Evolutionary conservation across 37 sponge, comb jelly and placozoan genomes (phyloP).

Genomic region (Aplysina aerophoba): DNA sequence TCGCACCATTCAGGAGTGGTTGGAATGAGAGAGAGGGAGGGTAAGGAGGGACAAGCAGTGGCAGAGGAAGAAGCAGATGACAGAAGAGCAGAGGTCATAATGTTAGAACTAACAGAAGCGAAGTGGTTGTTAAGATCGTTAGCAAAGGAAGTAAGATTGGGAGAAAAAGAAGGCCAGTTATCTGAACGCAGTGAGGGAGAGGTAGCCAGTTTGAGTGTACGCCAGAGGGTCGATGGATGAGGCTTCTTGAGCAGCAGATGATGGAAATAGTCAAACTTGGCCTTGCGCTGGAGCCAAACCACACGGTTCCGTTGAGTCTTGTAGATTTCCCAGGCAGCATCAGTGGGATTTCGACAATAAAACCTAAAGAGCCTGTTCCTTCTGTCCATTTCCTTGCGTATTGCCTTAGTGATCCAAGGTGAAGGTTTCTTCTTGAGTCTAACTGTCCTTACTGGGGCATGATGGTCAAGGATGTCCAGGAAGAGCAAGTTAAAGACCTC

Average conservation of each 20-base stretch:
- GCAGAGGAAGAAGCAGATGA: not conserved
- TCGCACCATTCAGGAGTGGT: slow-evolving; percentile 23
- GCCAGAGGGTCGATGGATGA: not conserved
- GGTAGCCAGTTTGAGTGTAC: not conserved
- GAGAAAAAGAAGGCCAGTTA: not conserved
- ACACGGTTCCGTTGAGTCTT: slow-evolving; percentile 6
- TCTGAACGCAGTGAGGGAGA: not conserved
- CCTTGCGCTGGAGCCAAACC: not conserved
- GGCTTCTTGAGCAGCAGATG: not conserved
- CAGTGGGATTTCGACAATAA: not conserved
- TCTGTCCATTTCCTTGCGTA: slow-evolving; percentile 4
- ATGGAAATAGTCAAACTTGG: not conserved
- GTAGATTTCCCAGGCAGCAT: not conserved
- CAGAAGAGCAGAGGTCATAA: not conserved
- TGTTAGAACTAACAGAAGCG: not conserved
- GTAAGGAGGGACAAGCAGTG: not conserved
- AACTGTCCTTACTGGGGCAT: slow-evolving; percentile 10
- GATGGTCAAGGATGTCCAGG: not conserved
- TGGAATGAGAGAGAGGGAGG: not conserved
- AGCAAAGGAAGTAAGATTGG: not conserved
- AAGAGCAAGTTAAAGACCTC: not conserved
- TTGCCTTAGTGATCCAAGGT: not conserved
- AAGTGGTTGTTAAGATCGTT: slow-evolving; percentile 1
- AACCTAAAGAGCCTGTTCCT: not conserved
- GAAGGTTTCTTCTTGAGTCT: slow-evolving; percentile 8